These are phyloP conservation scores for Sphenopsis melanotis DNA, from an alignment of 2,797 vertebrate species.

Conservation along the genomic window DNA sequence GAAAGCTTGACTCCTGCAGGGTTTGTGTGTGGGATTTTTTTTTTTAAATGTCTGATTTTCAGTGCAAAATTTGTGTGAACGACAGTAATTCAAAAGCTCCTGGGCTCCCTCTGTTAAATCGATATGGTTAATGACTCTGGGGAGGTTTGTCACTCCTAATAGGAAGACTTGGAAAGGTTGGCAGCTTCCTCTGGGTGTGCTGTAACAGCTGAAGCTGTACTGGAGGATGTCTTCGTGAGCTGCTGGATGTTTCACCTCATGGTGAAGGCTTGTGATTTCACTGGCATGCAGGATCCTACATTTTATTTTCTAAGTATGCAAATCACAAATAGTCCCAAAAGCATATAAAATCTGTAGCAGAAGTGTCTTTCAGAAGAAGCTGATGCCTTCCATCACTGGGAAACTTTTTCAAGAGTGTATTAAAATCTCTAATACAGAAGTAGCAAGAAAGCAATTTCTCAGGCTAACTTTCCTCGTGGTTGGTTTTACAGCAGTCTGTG, in stretches of 20 bases:
- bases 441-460: conserved; percentile 36
- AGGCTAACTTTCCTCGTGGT: not conserved
- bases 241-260: not conserved
- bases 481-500: not conserved
- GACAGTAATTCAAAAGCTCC: not conserved
- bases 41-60: conserved; percentile 17
- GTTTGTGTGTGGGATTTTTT: not conserved
- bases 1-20: not conserved
- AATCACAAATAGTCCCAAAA: not conserved
- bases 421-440: conserved; percentile 6
- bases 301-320: not conserved
- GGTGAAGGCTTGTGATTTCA: not conserved
- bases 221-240: not conserved
- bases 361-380: not conserved
- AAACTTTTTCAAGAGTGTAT: not conserved
- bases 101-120: conserved; percentile 4
- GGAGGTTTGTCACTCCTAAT: not conserved
- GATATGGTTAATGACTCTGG: not conserved
- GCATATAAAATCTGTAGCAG: not conserved
- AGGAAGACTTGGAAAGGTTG: not conserved
- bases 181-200: not conserved
- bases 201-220: not conserved
- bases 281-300: not conserved
- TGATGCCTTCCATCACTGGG: not conserved
- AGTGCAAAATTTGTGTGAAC: conserved; percentile 4